These are phyloP conservation scores for Bicyclus anynana DNA, from an alignment of 1,140 invertebrate species.

Conservation along the genomic window DNA sequence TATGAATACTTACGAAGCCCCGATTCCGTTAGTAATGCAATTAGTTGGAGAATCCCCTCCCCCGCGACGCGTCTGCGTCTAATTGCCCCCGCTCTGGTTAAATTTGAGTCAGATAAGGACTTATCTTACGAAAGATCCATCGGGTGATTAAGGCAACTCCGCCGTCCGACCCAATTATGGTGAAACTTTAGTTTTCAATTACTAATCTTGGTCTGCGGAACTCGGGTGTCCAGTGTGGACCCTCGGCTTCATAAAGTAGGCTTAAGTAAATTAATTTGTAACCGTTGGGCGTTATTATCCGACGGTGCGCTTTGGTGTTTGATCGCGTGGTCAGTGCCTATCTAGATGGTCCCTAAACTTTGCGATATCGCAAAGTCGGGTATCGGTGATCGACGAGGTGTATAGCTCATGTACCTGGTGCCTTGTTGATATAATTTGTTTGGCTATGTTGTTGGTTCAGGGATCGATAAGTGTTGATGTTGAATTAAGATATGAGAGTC, in stretches of 20 bases:
- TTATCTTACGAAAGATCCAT: conserved; percentile 43
- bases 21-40: conserved; percentile 17
- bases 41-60: conserved; percentile 18
- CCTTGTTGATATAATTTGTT: too few species aligned
- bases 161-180: conserved; percentile 37
- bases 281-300: background rate
- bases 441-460: too few species aligned
- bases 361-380: too few species aligned
- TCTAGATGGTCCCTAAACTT: too few species aligned
- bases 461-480: too few species aligned
- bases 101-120: conserved; percentile 38
- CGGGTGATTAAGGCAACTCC: conserved; percentile 44
- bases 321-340: too few species aligned
- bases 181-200: conserved; percentile 43
- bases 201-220: conserved; percentile 37
- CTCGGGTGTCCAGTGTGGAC: conserved; percentile 12
- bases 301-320: background rate
- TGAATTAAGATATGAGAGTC: too few species aligned
- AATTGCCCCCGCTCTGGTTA: conserved; percentile 38
- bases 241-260: conserved; percentile 12
- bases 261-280: conserved; percentile 12
- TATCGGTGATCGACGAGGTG: too few species aligned
- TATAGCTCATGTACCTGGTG: too few species aligned
- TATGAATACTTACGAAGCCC: conserved; percentile 5
- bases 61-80: conserved; percentile 27